Conservation (phyloP, 2,888 invertebrate genomes). For the Acanthosepion lycidas region DNA sequence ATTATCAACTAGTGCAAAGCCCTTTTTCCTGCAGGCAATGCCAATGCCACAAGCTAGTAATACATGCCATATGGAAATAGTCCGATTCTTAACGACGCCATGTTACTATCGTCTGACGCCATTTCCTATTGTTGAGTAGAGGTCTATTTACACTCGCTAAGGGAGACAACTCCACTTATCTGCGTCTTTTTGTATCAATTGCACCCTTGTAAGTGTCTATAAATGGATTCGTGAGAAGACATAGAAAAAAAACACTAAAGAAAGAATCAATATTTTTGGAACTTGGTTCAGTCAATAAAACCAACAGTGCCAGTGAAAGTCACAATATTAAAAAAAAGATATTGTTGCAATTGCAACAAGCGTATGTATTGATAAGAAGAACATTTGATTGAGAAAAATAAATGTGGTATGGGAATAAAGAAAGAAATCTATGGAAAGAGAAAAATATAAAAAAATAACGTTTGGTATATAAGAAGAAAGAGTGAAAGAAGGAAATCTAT, state of each 20-base stretch:
- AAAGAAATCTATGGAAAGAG: too few species aligned
- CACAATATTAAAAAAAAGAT: background rate
- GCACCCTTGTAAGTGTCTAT: background rate
- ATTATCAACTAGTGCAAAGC: background rate
- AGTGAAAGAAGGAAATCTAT: too few species aligned
- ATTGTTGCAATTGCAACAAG: too few species aligned
- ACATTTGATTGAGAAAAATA: too few species aligned
- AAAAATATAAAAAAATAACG: too few species aligned
- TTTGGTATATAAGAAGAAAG: too few species aligned
- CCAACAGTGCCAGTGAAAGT: background rate
- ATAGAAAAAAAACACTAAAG: background rate
- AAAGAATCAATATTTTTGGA: background rate
- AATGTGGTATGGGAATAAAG: too few species aligned
- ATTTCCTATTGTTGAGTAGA: background rate
- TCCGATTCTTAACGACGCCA: background rate
- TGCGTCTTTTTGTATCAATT: background rate
- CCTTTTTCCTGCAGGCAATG: background rate
- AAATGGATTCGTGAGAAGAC: background rate
- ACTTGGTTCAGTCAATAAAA: background rate
- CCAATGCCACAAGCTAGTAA: background rate
- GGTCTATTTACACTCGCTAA: background rate
- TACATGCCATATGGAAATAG: background rate
- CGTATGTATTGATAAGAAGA: too few species aligned
- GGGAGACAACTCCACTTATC: background rate
- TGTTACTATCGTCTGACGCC: background rate